These are phyloP conservation scores for Tyto alba DNA, from an alignment of 2,113 vertebrate species.

Conservation along the genomic window DNA sequence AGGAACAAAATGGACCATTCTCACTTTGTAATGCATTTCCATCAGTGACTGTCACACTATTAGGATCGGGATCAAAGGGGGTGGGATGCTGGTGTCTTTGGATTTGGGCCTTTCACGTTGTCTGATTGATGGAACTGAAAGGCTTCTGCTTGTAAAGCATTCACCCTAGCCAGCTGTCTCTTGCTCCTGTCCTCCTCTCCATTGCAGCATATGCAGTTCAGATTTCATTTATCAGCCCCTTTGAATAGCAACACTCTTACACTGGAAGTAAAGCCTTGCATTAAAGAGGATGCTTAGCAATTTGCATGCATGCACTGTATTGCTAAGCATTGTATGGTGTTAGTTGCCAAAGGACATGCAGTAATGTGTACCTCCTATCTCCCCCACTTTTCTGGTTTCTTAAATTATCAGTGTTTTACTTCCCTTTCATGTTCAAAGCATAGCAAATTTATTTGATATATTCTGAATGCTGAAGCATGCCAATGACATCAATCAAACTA, in stretches of 20 bases:
- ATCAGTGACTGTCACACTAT: conserved; percentile 69
- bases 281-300: conserved; percentile 10
- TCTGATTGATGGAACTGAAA: conserved; percentile 71
- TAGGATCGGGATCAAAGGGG: conserved; percentile 73
- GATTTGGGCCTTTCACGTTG: conserved; percentile 71
- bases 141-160: conserved; percentile 68
- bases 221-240: conserved; percentile 69
- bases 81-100: conserved; percentile 67
- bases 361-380: conserved; percentile 51
- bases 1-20: conserved; percentile 25
- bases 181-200: conserved; percentile 70
- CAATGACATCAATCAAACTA: conserved; percentile 68
- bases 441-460: conserved; percentile 73
- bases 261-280: conserved; percentile 48
- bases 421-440: conserved; percentile 76
- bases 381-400: conserved; percentile 67
- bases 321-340: background rate
- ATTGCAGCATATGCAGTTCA: conserved; percentile 57
- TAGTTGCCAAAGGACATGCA: conserved; percentile 64
- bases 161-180: conserved; percentile 73
- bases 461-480: conserved; percentile 62
- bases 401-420: conserved; percentile 74
- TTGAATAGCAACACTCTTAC: conserved; percentile 65
- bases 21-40: conserved; percentile 43
- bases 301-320: conserved; percentile 50